Evolutionary conservation across 2,113 vertebrate species (phyloP).

Genomic region (human (Homo sapiens)): GRCh38 chr7:103853001-103853500

Average conservation of each 20-base stretch:
- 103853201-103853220: background rate
- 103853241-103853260: background rate
- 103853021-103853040: background rate
- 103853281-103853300: background rate
- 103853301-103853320: slow-evolving; percentile 35
- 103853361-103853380: background rate
- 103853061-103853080: background rate
- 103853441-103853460: background rate
- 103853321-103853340: background rate
- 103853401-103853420: background rate
- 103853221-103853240: background rate
- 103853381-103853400: background rate
- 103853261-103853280: background rate
- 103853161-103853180: background rate
- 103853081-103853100: slow-evolving; percentile 21
- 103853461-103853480: background rate
- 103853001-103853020: slow-evolving; percentile 40
- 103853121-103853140: slow-evolving; percentile 28
- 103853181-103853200: slow-evolving; percentile 4
- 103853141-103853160: background rate
- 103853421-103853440: background rate
- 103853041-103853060: slow-evolving; percentile 8
- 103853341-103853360: slow-evolving; percentile 44
- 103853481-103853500: background rate
- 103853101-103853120: background rate